phyloP scores from a whole-genome alignment of 2,113 vertebrate genomes.

The Xenus cinereus region DNA sequence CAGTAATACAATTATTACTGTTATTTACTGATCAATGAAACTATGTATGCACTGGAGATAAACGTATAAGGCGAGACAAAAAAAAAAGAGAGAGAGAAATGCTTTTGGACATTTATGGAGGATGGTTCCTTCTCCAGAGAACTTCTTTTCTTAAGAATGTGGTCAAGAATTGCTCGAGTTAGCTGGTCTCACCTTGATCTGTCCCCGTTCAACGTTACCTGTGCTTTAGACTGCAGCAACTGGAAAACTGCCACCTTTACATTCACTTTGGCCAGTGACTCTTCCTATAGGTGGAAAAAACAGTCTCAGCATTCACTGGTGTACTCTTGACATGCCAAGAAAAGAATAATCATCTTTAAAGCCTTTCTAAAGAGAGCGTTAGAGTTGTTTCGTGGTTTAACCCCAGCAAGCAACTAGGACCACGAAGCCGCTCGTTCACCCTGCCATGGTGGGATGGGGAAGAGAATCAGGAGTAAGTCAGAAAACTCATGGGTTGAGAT shows the following conservation, averaged over 20 bases:
- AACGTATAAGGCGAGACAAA: not conserved
- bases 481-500: not conserved
- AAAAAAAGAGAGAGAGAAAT: too few species aligned
- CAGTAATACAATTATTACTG: not conserved
- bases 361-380: not conserved
- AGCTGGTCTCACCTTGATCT: not conserved
- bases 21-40: not conserved
- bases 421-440: not conserved
- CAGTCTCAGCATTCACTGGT: not conserved
- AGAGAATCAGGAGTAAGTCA: not conserved
- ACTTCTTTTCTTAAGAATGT: not conserved
- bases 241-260: not conserved
- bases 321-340: not conserved
- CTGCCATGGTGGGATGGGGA: not conserved
- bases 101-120: not conserved
- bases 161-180: not conserved
- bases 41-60: not conserved
- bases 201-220: not conserved
- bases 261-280: not conserved
- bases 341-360: not conserved
- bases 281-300: not conserved
- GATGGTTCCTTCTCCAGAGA: not conserved
- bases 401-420: not conserved
- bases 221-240: not conserved
- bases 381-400: not conserved